Evolutionary conservation across 2,888 invertebrate species (phyloP).

Genomic region (Ophion ventricosus): DNA sequence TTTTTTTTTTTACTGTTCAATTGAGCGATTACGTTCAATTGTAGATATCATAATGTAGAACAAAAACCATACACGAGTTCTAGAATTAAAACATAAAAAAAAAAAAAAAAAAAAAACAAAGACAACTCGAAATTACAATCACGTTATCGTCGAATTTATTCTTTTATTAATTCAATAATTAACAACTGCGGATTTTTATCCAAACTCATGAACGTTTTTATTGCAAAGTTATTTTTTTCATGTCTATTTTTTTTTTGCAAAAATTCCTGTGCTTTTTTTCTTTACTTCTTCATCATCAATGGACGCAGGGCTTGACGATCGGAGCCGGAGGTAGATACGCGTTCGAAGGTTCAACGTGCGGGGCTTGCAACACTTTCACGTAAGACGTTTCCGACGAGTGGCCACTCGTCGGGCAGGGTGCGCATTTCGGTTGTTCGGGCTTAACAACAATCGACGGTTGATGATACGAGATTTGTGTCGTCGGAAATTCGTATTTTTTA

Average conservation of each 20-base stretch:
- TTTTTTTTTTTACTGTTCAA: too few species aligned
- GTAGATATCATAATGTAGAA: too few species aligned
- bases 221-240: background rate
- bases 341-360: conserved; percentile 59
- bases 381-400: conserved; percentile 64
- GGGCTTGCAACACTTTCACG: conserved; percentile 68
- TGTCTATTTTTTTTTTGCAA: background rate
- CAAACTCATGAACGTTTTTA: background rate
- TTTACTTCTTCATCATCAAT: background rate
- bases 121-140: too few species aligned
- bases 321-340: conserved; percentile 67
- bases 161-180: too few species aligned
- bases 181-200: too few species aligned
- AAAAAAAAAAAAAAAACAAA: background rate
- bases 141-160: too few species aligned
- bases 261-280: background rate
- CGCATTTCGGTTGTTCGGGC: conserved; percentile 58
- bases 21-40: too few species aligned
- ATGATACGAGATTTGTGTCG: conserved; percentile 57
- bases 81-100: too few species aligned
- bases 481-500: conserved; percentile 51
- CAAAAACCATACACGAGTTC: too few species aligned
- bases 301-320: conserved; percentile 50
- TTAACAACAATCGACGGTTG: conserved; percentile 70
- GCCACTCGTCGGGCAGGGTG: conserved; percentile 54